phyloP scores from a whole-genome alignment of 1,140 invertebrate species.

The Grapholita molesta region DNA sequence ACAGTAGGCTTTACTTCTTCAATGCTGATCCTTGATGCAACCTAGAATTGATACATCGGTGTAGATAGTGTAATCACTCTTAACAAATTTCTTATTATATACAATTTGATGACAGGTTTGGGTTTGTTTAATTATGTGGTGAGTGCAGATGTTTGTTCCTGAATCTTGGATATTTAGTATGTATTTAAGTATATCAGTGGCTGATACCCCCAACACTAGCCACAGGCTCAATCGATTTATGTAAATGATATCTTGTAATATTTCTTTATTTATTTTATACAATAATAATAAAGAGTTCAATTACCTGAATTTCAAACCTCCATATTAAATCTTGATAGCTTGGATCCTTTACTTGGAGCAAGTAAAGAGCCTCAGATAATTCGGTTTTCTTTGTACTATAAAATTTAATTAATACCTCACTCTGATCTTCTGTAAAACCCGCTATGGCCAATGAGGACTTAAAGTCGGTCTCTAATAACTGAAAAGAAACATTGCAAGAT shows the following conservation, averaged over 20 bases:
- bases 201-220: too few relatives aligned
- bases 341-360: conserved; percentile 55
- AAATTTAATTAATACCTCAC: conserved; percentile 61
- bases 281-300: conserved; percentile 6
- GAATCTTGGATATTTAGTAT: too few relatives aligned
- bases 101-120: too few relatives aligned
- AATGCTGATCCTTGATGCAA: conserved; percentile 43
- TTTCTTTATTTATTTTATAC: too few relatives aligned
- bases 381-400: conserved; percentile 58
- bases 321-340: conserved; percentile 58
- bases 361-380: conserved; percentile 48
- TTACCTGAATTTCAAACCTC: conserved; percentile 70
- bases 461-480: conserved; percentile 66
- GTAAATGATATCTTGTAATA: too few relatives aligned
- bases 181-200: too few relatives aligned
- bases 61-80: conserved; percentile 4
- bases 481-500: conserved; percentile 19
- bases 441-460: conserved; percentile 62
- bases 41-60: conserved; percentile 28
- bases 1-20: conserved; percentile 59
- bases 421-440: conserved; percentile 59
- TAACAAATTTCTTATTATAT: conserved; percentile 6
- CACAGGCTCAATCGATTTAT: too few relatives aligned
- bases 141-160: too few relatives aligned
- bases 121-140: too few relatives aligned